Evolutionary conservation across 2,888 invertebrate species (phyloP).

Genomic region (Xanthorhoe designata): DNA sequence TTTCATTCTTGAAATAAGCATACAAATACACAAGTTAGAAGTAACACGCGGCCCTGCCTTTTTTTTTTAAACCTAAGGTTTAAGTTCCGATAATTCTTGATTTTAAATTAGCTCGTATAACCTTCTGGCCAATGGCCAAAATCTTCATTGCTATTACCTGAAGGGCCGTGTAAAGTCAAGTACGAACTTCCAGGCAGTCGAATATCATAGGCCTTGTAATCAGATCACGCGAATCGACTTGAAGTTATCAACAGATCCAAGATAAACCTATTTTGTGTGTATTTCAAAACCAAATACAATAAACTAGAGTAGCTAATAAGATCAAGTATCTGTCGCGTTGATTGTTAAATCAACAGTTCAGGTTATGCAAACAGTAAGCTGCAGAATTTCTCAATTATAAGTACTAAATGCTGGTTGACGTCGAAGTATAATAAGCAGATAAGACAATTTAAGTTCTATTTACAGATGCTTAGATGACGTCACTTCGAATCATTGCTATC

Average conservation of each 20-base stretch:
- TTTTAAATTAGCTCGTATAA: background rate
- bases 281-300: no score
- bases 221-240: no score
- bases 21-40: background rate
- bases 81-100: background rate
- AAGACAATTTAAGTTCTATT: constrained; percentile 36
- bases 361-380: background rate
- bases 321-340: background rate
- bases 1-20: background rate
- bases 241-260: no score
- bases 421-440: constrained; percentile 19
- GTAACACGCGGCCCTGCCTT: background rate
- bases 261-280: no score
- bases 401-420: constrained; percentile 13
- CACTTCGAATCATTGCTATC: constrained; percentile 42
- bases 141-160: background rate
- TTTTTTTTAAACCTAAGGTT: background rate
- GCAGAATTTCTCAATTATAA: constrained; percentile 11
- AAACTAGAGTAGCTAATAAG: background rate
- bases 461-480: constrained; percentile 47
- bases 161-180: background rate
- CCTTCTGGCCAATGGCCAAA: background rate
- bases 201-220: no score
- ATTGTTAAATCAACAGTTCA: background rate
- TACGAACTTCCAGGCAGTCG: no score